Base-by-base conservation (phyloP, 2,888 invertebrate genomes). In the Drosophila paracracens region DNA sequence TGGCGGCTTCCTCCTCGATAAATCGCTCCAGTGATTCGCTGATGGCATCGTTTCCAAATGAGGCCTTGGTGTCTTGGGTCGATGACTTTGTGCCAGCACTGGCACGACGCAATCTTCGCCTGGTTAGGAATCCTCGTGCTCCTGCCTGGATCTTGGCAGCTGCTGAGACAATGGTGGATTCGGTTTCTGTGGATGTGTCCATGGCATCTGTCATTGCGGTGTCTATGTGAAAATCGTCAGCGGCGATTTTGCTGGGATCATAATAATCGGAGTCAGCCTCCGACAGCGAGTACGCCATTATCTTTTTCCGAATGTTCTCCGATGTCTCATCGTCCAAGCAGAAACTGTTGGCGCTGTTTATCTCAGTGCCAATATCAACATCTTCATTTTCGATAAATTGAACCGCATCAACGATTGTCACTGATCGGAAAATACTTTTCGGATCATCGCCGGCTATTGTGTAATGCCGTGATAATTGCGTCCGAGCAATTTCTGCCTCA, bases 111-210 rank as follows among this genome's bases (percentile, higher is more conserved):
- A 92, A 60, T 50, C 91, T 76, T 11, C 92, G 84, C 35, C 93
- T 85, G 4, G 92, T 91, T 4, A 92, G 65, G 63, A 92, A 92
- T 2, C 92, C 92, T 13, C 92, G 74, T 1, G 92, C 91, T 27
- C 91, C 92, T 4, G 92, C 92, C 78, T 93, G 92, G 29, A 93
- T 92, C 77, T 92, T 93, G 0, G 92, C 92, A 18, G 90, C 91
- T 2, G 92, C 92, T 8, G 92, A 93, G 4, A 92, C 83, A 70
- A 92, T 92, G 0, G 93, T 92, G 0, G 93, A 92, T 74, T 93
- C 93, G 0, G 93, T 92, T 74, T 93, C 93, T 3, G 92, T 91
- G 7, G 93, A 93, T 21, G 92, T 90, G 5, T 89, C 90, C 51
- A 83, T 78, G 10, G 76, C 82, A 51, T 91, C 89, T 7, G 89